Evolutionary conservation across 2,888 invertebrate genomes (phyloP).

Genomic region (Pyralis farinalis): DNA sequence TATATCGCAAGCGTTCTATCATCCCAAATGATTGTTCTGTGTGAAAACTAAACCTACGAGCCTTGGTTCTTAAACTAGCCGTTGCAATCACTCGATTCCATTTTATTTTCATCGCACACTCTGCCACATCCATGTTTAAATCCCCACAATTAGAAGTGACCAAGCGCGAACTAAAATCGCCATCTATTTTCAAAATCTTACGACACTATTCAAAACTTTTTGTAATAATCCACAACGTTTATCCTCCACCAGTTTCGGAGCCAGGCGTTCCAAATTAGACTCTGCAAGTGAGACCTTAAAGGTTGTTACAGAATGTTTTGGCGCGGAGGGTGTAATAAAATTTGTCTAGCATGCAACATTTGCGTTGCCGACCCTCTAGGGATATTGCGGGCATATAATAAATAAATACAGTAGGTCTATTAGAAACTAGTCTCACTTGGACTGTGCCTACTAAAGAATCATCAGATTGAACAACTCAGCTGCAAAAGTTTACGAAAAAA

Average conservation of each 20-base stretch:
- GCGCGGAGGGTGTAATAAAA: constrained; percentile 15
- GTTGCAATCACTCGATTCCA: too few species aligned
- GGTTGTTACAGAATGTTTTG: neutral
- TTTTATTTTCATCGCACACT: too few species aligned
- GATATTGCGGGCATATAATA: constrained; percentile 9
- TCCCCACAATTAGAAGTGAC: neutral
- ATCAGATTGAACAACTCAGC: too few species aligned
- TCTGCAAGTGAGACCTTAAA: neutral
- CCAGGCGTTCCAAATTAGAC: neutral
- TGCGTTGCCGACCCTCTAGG: constrained; percentile 11
- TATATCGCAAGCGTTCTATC: too few species aligned
- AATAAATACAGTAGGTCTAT: neutral
- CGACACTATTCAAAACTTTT: constrained; percentile 13
- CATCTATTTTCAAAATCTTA: constrained; percentile 12
- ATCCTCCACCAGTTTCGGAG: constrained; percentile 4
- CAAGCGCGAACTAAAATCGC: constrained; percentile 8
- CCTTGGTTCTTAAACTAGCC: too few species aligned
- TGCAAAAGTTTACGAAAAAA: too few species aligned
- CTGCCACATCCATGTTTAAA: neutral
- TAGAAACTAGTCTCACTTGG: too few species aligned
- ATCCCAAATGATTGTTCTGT: too few species aligned
- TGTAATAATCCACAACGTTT: constrained; percentile 10
- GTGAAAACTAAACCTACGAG: too few species aligned
- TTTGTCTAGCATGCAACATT: constrained; percentile 18
- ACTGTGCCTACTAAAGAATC: too few species aligned